A percentile compares a stretch with the other conserved stretches of the same genome.
Conservation (phyloP, 2,113 vertebrate genomes). For the Epinephelus moara region DNA sequence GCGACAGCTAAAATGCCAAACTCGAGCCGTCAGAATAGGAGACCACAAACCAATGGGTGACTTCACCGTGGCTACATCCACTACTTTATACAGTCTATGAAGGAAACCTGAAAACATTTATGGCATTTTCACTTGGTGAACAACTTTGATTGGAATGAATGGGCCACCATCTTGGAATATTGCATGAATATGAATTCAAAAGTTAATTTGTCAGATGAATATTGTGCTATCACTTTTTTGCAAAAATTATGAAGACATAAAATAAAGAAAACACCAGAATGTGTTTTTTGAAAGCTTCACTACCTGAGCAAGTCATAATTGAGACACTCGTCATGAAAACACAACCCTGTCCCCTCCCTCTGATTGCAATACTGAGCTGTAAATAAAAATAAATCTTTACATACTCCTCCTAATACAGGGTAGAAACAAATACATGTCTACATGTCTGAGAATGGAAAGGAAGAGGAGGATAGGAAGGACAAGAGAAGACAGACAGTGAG, state of each 20-base stretch:
- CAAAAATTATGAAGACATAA: neutral
- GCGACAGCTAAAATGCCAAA: too few species aligned
- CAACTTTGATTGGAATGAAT: neutral
- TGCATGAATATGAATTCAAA: neutral
- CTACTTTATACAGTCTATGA: too few species aligned
- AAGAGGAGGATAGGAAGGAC: neutral
- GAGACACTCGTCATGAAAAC: neutral
- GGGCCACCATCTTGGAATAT: neutral
- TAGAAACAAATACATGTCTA: conserved; percentile 28
- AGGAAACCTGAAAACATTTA: too few species aligned
- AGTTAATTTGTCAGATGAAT: neutral
- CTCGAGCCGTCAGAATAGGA: too few species aligned
- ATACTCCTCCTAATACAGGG: neutral
- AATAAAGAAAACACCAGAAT: neutral
- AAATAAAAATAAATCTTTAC: conserved; percentile 11
- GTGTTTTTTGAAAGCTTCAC: conserved; percentile 3
- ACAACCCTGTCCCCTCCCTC: neutral
- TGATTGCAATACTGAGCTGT: neutral
- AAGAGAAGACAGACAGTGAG: conserved; percentile 35
- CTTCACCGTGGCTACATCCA: too few species aligned
- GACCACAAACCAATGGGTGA: too few species aligned
- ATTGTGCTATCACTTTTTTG: neutral
- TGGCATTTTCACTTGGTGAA: neutral
- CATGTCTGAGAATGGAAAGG: conserved; percentile 9
- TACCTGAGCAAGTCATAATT: neutral